Evolutionary conservation across 2,888 invertebrate species (phyloP).

Genomic region (Drosophila mimetica): DNA sequence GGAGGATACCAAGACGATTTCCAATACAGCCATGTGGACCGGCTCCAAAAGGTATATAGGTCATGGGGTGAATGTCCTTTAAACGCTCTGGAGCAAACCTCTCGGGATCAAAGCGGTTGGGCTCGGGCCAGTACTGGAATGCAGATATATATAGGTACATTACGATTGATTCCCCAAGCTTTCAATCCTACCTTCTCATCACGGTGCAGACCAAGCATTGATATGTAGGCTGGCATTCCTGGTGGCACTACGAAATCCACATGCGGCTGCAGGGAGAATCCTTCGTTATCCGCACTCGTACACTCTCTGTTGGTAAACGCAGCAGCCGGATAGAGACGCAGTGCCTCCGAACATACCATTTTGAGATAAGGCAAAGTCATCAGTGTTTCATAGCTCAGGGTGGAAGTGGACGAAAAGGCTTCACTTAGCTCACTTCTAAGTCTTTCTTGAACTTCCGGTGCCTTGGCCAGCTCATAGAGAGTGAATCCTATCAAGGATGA

Average conservation of each 20-base stretch:
- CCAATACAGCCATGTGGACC: conserved; percentile 83
- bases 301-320: conserved; percentile 82
- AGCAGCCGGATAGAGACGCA: conserved; percentile 82
- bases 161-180: neutral
- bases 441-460: conserved; percentile 82
- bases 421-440: conserved; percentile 82
- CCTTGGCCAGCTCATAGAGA: conserved; percentile 83
- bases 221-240: conserved; percentile 82
- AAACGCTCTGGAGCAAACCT: conserved; percentile 69
- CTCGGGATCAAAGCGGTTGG: conserved; percentile 78
- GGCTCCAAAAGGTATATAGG: conserved; percentile 81
- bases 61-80: conserved; percentile 66
- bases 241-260: conserved; percentile 72
- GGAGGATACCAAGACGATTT: conserved; percentile 81
- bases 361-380: conserved; percentile 83
- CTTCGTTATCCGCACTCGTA: conserved; percentile 48
- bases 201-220: conserved; percentile 80
- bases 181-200: conserved; percentile 68
- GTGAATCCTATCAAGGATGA: conserved; percentile 84
- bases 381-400: conserved; percentile 82
- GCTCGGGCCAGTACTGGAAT: conserved; percentile 80
- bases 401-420: conserved; percentile 45
- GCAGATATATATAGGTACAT: neutral
- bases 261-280: conserved; percentile 71
- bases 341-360: conserved; percentile 82